Conservation (phyloP, 2,888 invertebrate species). For the Phytoseiulus persimilis region DNA sequence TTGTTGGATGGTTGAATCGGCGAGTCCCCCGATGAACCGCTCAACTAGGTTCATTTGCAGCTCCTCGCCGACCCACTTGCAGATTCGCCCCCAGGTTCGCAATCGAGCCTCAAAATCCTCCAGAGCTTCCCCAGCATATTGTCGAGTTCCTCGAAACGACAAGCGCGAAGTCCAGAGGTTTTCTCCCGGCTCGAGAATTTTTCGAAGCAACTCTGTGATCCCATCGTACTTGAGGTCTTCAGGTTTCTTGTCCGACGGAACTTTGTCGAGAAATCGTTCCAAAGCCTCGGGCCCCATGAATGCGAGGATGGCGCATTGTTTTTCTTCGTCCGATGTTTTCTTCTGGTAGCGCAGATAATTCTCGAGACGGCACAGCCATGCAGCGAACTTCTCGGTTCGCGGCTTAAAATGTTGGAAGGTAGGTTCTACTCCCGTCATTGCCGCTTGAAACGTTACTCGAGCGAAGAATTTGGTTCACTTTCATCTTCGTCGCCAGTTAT, state of each 20-base stretch:
- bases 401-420: neutral
- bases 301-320: neutral
- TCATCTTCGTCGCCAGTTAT: no score
- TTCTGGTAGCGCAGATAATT: neutral
- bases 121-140: neutral
- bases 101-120: neutral
- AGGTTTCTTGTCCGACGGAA: neutral
- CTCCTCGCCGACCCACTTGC: neutral
- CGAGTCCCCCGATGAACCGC: neutral
- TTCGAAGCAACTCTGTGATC: neutral
- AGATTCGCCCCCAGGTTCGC: neutral
- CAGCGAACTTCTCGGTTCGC: neutral
- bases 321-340: neutral
- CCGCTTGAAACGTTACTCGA: no score
- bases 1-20: neutral
- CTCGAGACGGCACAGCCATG: neutral
- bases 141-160: neutral
- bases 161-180: neutral
- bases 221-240: neutral
- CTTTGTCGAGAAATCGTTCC: neutral
- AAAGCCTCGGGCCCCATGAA: neutral
- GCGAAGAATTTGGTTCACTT: no score
- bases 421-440: neutral
- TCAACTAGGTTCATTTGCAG: neutral
- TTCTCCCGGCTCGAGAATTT: neutral